Evolutionary conservation across 2,888 invertebrate species (phyloP).

Genomic region (Cantharis rufa): DNA sequence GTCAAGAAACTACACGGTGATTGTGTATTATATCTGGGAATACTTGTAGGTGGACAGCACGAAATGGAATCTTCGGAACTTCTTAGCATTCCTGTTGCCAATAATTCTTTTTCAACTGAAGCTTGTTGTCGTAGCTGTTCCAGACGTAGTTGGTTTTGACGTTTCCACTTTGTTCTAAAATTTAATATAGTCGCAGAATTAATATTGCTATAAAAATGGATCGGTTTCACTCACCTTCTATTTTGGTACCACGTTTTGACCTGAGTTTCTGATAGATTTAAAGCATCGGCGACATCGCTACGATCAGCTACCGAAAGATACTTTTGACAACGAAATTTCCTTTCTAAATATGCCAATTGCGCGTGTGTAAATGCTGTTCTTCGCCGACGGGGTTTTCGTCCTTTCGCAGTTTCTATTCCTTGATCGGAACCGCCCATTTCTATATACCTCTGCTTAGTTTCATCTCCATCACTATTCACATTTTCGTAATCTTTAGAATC

Average conservation of each 20-base stretch:
- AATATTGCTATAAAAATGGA: neutral
- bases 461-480: constrained; percentile 44
- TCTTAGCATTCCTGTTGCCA: constrained; percentile 48
- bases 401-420: constrained; percentile 50
- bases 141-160: constrained; percentile 83
- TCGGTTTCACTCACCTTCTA: constrained; percentile 64
- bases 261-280: constrained; percentile 90
- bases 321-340: constrained; percentile 92
- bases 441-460: constrained; percentile 16
- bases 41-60: constrained; percentile 50
- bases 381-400: constrained; percentile 80
- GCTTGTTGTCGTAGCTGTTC: constrained; percentile 87
- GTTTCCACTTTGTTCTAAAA: constrained; percentile 83
- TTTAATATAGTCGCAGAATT: neutral
- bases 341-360: constrained; percentile 87
- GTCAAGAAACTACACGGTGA: constrained; percentile 67
- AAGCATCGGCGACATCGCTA: constrained; percentile 88
- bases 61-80: constrained; percentile 42
- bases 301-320: constrained; percentile 92
- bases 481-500: constrained; percentile 48
- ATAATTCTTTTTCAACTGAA: constrained; percentile 71
- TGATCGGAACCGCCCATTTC: constrained; percentile 26
- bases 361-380: constrained; percentile 94
- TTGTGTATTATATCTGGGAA: constrained; percentile 49
- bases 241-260: constrained; percentile 97